These are phyloP conservation scores for Prosopocoilus inquinatus DNA, from an alignment of 2,888 invertebrate genomes.

Conservation along the genomic window DNA sequence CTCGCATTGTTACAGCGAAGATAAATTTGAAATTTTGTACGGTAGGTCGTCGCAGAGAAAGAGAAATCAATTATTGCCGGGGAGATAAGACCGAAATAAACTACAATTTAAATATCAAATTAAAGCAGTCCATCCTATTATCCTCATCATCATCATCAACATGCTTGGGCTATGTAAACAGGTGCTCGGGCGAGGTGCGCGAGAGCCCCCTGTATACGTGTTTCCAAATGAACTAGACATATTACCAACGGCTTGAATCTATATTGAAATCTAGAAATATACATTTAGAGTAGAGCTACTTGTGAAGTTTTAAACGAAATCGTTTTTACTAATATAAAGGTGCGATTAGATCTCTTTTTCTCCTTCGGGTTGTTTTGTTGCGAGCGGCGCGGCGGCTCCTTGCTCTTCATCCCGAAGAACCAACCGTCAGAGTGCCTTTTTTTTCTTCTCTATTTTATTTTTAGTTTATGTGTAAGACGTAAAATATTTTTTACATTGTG, in stretches of 20 bases:
- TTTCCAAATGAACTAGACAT: slow-evolving; percentile 21
- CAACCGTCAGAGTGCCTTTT: too few relatives aligned
- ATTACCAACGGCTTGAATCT: slow-evolving; percentile 27
- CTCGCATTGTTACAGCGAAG: too few relatives aligned
- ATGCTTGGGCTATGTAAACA: slow-evolving; percentile 16
- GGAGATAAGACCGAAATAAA: slow-evolving; percentile 11
- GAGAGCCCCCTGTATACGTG: slow-evolving; percentile 2
- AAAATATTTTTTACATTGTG: slow-evolving; percentile 15
- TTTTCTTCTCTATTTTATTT: slow-evolving; percentile 5
- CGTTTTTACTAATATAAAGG: slow-evolving; percentile 14
- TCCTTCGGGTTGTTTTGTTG: slow-evolving; percentile 5
- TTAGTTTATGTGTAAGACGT: slow-evolving; percentile 4
- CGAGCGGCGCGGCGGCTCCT: neutral
- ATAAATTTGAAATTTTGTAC: neutral
- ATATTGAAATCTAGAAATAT: slow-evolving; percentile 37
- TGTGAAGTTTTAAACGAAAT: slow-evolving; percentile 14
- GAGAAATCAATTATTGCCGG: slow-evolving; percentile 13
- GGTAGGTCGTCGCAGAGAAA: slow-evolving; percentile 11
- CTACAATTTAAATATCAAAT: slow-evolving; percentile 20
- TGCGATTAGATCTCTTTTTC: slow-evolving; percentile 7
- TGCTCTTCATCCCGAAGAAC: neutral
- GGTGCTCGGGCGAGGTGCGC: slow-evolving; percentile 15
- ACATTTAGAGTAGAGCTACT: slow-evolving; percentile 27
- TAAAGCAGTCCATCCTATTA: slow-evolving; percentile 12
- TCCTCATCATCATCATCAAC: slow-evolving; percentile 4